Evolutionary conservation across 1,140 invertebrate genomes (phyloP).

Genomic region (Stegodyphus mimosarum): DNA sequence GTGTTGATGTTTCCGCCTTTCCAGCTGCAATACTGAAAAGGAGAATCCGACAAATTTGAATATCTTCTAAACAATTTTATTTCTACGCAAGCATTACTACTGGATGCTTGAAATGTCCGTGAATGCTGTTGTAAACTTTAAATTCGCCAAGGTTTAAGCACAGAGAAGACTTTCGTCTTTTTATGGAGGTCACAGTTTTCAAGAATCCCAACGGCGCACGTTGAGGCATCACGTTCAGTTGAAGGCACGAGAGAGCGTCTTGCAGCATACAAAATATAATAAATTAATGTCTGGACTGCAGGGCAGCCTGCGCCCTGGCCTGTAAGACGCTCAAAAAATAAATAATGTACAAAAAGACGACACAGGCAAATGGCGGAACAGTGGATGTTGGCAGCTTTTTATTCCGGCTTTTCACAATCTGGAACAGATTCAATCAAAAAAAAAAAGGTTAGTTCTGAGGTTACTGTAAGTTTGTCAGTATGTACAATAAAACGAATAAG

Average conservation of each 20-base stretch:
- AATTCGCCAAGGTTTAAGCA: background rate
- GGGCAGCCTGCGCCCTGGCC: constrained; percentile 6
- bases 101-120: too few species aligned
- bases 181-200: background rate
- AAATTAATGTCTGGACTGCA: background rate
- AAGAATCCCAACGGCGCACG: too few species aligned
- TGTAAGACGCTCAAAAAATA: constrained; percentile 1
- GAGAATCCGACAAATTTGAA: too few species aligned
- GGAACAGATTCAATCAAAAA: background rate
- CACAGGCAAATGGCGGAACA: background rate
- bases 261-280: background rate
- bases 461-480: background rate
- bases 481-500: too few species aligned
- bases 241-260: too few species aligned
- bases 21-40: too few species aligned
- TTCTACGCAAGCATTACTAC: too few species aligned
- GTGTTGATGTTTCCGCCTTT: too few species aligned
- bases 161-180: background rate
- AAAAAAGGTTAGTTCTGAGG: background rate
- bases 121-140: background rate
- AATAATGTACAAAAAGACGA: background rate
- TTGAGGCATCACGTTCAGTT: too few species aligned
- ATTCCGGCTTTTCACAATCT: constrained; percentile 12
- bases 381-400: background rate
- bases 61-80: too few species aligned